These are phyloP conservation scores for Notiomystis cincta DNA, from an alignment of 2,113 vertebrate genomes.

Conservation along the genomic window DNA sequence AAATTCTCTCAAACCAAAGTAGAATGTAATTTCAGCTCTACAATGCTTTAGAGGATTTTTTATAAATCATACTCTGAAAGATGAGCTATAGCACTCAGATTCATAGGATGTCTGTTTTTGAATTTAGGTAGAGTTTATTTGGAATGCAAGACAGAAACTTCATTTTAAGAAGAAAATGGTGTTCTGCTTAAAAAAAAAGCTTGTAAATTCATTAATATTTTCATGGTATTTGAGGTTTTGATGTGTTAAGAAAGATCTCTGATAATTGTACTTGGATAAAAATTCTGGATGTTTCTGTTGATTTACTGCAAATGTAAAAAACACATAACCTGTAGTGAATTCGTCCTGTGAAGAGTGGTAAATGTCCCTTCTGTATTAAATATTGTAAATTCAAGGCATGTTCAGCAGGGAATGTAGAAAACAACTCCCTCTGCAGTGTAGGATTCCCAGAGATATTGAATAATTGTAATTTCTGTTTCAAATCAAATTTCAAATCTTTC, in stretches of 20 bases:
- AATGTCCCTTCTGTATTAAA: neutral
- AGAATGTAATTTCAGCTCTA: neutral
- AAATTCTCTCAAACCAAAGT: neutral
- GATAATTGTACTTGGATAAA: neutral
- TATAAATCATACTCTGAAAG: neutral
- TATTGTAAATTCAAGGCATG: neutral
- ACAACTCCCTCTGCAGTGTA: neutral
- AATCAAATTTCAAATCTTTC: neutral
- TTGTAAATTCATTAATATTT: neutral
- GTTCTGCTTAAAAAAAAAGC: neutral
- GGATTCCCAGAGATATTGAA: neutral
- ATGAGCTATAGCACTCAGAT: neutral
- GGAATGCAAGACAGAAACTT: neutral
- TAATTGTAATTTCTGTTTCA: neutral
- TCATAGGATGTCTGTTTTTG: neutral
- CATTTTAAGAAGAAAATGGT: neutral
- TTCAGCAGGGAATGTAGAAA: neutral
- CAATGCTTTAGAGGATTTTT: neutral
- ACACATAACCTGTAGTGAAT: neutral
- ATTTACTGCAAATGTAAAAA: neutral
- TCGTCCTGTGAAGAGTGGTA: neutral
- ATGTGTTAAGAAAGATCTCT: neutral
- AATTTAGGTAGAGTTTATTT: neutral
- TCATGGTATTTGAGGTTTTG: neutral
- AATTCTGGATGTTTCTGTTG: neutral